Conservation (phyloP, 2,888 invertebrate species). For the Drosophila imparisetae region DNA sequence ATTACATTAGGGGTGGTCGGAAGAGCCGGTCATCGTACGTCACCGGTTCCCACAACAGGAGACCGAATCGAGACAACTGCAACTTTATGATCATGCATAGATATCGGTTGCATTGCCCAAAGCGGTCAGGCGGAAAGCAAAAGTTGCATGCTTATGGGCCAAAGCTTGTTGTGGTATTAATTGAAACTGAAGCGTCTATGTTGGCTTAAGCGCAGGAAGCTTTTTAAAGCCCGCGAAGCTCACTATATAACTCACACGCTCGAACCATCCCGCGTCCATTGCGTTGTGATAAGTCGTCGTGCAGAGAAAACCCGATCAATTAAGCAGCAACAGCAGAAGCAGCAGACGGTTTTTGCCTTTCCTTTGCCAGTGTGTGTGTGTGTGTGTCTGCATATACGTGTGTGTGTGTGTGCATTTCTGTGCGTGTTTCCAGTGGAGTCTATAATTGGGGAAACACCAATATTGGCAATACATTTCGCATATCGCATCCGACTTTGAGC, state of each 20-base stretch:
- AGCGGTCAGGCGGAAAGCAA: constrained; percentile 65
- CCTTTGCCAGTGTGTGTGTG: constrained; percentile 9
- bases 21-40: constrained; percentile 18
- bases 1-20: constrained; percentile 58
- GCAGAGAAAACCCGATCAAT: constrained; percentile 47
- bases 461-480: constrained; percentile 36
- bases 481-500: constrained; percentile 32
- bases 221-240: constrained; percentile 55
- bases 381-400: constrained; percentile 4
- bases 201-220: constrained; percentile 33
- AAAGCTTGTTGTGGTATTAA: constrained; percentile 55
- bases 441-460: constrained; percentile 22
- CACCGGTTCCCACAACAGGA: constrained; percentile 22
- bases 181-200: constrained; percentile 10
- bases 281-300: constrained; percentile 63
- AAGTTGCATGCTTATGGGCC: constrained; percentile 64
- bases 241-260: constrained; percentile 60
- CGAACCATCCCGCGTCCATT: constrained; percentile 67
- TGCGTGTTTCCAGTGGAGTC: constrained; percentile 12
- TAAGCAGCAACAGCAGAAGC: constrained; percentile 4
- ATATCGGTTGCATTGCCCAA: constrained; percentile 50
- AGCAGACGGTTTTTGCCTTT: neutral
- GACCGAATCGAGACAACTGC: constrained; percentile 17
- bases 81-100: constrained; percentile 37
- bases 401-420: constrained; percentile 5